Evolutionary conservation across 2,888 invertebrate species (phyloP), one percentile per base, ranked within the genome.

Genomic region (Gisinianus flammeolus): DNA sequence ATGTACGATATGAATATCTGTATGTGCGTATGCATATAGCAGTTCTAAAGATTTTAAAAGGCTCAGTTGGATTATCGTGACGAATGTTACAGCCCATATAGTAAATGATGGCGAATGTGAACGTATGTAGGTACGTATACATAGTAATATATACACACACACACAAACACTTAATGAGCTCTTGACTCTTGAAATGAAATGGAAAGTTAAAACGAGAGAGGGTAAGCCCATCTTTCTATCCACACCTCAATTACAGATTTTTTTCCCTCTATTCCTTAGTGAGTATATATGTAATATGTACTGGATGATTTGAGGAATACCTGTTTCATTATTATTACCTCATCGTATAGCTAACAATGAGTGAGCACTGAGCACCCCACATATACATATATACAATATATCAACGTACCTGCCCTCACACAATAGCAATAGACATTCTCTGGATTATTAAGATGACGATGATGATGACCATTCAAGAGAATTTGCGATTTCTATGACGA

Each of bases 221-320:
- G 54, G 24, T 44, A 24, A 69, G 4, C 24, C 70, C 70, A 70
- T 70, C 70, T 70, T 54, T 54, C 70, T 54, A 54, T 70, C 70
- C 70, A 54, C 70, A 70, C 28, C 54, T 70, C 70, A 70, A 54
- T 70, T 44, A 70, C 5, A 26, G 19, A 70, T 69, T 33, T 69
- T 35, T 19, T 28, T 4, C 19, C 10, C 19, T 31, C 66, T 66
- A 58, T 64, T 16, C 64, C 26, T 24, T 64, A 22, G 4, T 22
- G 26, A 16, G 24, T 26, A 64, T 26, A 24, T 10, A 10, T 44
- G 44, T 44, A 44, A 44, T 16, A 44, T 58, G 24, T 22, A 58
- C 24, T n/a, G 24, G n/a, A 58, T 3, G 8, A n/a, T 24, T 1
- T 58, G 58, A 24, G 58, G 58, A 58, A 24, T 58, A 24, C 24